Evolutionary conservation across 2,113 vertebrate genomes (phyloP), one percentile per base, ranked within the genome.

Genomic region (Oreochromis tanganicae): DNA sequence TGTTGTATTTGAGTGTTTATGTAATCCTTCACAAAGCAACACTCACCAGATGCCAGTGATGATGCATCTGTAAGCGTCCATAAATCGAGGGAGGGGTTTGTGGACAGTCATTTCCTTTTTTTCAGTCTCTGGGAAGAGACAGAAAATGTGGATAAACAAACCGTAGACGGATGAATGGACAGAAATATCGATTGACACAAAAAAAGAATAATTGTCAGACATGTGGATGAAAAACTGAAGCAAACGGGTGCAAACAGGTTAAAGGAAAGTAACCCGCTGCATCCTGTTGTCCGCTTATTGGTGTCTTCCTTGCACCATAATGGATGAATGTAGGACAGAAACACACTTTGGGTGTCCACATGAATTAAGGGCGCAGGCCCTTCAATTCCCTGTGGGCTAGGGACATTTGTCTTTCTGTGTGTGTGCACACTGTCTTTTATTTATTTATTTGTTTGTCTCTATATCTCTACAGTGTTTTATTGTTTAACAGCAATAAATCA

Each of bases 271-370:
- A 75, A 87, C 87, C 85, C 29, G 66, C 66, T 17, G 83, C 59
- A 17, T 38, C 14, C 21, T 43, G 61, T n/a, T 75, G 75, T 86
- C 48, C 57, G 55, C 56, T 84, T 71, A 54, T 71, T 73, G 84
- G 52, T 66, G 75, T 55, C 81, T 87, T 94, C 84, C 89, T 92
- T 48, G 6, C 83, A 94, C 46, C 7, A 61, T 86, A 88, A 91
- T 85, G 81, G 81, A 92, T 88, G 68, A 88, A 85, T 10, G 41
- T 13, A 7, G 80, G 71, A 80, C 54, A 82, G 3, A 79, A 78
- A 59, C 56, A 80, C 82, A 71, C 86, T 87, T 52, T 55, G 71
- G 59, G 43, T 56, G 88, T 90, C 82, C 80, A 29, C 21, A 87
- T 93, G 11, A 90, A 92, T 88, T 86, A 93, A 88, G 80, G 81